Base-by-base conservation (phyloP, 2,797 vertebrate genomes). In the Myiotriccus ornatus region DNA sequence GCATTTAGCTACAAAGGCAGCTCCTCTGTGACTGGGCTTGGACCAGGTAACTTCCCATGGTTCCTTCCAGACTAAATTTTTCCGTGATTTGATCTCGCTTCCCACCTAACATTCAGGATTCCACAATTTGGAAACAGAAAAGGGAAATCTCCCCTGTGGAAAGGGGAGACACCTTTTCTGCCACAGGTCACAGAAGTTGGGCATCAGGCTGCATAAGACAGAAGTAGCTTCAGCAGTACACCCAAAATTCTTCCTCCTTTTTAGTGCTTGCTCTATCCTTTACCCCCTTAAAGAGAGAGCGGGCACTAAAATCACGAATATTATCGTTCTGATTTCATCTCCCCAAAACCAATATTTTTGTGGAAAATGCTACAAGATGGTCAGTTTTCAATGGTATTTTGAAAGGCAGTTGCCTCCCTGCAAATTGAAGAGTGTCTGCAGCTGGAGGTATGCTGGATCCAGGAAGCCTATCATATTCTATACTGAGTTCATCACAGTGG, bases 321-420 rank as follows among this genome's bases (percentile, higher is more conserved):
- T 35, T 24, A 37, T 37, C n/a, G 43, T n/a, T 68, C 12, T n/a
- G 12, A 46, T 70, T 91, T 46, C n/a, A 4, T 19, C 30, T 62
- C 34, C 59, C 73, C 35, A 19, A 60, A 19, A 64, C 75, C 14
- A 15, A 13, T 19, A 18, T 47, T 92, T 75, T 80, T 56, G 34
- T 86, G 35, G 34, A 55, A 88, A 59, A 10, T 14, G 11, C 41
- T 86, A 30, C 0, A 0, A 49, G 16, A 11, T 7, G 5, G 16
- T 68, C 37, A 68, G 77, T 21, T 84, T 81, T 43, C 37, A 4
- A 5, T 16, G 30, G 27, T 39, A 52, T 50, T 70, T 14, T 30
- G 43, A 75, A 91, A 20, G 35, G n/a, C n/a, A n/a, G 39, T 0
- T 1, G 6, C 17, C 39, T 57, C 28, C 6, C 14, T 7, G 30